phyloP scores from a whole-genome alignment of 1,140 invertebrate genomes.

The Rhizoglyphus robini region DNA sequence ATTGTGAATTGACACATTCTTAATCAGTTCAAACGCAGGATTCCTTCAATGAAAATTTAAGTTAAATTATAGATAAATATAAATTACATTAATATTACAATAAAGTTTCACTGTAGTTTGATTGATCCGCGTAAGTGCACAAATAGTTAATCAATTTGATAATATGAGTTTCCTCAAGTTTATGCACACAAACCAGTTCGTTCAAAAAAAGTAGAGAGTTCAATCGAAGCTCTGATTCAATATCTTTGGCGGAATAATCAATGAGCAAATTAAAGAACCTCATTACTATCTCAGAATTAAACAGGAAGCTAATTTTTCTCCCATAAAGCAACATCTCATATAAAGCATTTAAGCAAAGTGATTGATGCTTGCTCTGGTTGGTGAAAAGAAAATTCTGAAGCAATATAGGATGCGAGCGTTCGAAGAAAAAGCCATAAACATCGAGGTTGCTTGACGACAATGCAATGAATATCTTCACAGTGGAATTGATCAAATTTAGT shows the following conservation, averaged over 20 bases:
- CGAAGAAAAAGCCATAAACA: background rate
- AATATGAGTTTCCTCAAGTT: background rate
- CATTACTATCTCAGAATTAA: background rate
- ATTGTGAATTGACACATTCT: background rate
- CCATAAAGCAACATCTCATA: background rate
- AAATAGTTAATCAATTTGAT: background rate
- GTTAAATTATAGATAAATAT: background rate
- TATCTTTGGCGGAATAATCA: background rate
- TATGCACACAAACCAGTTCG: background rate
- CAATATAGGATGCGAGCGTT: background rate
- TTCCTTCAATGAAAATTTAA: background rate
- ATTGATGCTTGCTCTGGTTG: background rate
- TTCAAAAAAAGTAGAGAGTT: background rate
- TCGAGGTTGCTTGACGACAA: background rate
- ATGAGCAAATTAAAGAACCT: background rate
- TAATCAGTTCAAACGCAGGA: background rate
- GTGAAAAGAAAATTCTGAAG: slow-evolving; percentile 1
- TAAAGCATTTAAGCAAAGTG: background rate
- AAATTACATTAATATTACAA: background rate
- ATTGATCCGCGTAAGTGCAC: background rate
- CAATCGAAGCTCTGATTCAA: background rate
- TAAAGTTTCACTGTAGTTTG: background rate
- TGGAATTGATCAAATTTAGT: slow-evolving; percentile 4
- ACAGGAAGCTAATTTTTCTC: background rate
- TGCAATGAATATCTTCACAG: background rate